phyloP scores from a whole-genome alignment of 2,113 vertebrate species.

The Herpailurus yagouaroundi region DNA sequence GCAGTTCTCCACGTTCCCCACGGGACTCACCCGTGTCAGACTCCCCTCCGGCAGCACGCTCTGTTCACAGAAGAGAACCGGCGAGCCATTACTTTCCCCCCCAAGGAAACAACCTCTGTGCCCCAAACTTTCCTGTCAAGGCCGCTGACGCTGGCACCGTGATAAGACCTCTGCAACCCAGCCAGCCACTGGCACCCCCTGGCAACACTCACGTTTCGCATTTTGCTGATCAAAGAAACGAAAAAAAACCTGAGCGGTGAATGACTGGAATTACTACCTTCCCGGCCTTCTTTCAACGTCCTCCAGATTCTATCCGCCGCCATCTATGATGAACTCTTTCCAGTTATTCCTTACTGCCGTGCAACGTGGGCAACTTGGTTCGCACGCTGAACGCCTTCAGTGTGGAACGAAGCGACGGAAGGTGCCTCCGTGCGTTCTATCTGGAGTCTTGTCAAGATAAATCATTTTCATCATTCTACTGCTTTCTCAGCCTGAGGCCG shows the following conservation, averaged over 20 bases:
- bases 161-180: not conserved
- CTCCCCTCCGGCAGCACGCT: too few species aligned
- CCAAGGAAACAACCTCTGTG: not conserved
- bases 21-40: not conserved
- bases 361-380: not conserved
- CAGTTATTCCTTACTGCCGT: not conserved
- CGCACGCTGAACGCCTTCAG: not conserved
- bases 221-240: conserved; percentile 32
- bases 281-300: not conserved
- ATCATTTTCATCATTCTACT: not conserved
- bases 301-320: not conserved
- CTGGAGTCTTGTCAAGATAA: not conserved
- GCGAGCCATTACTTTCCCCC: not conserved
- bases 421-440: not conserved
- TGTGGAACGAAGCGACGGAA: too few species aligned
- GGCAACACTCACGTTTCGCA: not conserved
- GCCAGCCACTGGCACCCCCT: not conserved
- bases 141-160: not conserved
- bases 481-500: too few species aligned
- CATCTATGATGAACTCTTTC: not conserved
- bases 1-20: not conserved
- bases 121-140: not conserved
- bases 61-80: not conserved
- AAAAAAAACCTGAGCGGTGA: not conserved
- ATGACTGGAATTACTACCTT: not conserved